These are phyloP conservation scores for Tylochromis polylepis DNA, from an alignment of 2,113 vertebrate species.

Conservation along the genomic window DNA sequence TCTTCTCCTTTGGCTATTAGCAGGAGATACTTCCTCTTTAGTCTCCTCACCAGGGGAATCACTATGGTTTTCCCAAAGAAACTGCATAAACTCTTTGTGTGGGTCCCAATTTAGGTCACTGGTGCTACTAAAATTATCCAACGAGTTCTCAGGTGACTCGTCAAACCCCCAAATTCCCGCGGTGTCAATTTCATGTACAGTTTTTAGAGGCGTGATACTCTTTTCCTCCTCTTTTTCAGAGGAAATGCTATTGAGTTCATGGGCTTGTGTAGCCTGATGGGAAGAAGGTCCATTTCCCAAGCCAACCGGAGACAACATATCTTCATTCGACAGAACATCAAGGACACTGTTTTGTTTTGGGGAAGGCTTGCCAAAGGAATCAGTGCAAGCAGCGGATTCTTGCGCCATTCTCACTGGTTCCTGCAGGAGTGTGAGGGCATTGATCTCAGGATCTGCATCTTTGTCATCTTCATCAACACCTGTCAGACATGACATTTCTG, in stretches of 20 bases:
- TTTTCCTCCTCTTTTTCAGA: conserved; percentile 84
- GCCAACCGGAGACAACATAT: conserved; percentile 81
- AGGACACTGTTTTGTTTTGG: conserved; percentile 75
- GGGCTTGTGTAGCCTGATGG: conserved; percentile 80
- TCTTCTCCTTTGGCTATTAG: conserved; percentile 78
- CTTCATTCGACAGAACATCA: conserved; percentile 81
- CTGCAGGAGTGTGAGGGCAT: conserved; percentile 77
- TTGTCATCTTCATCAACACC: conserved; percentile 86
- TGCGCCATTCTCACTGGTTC: conserved; percentile 79
- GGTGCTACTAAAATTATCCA: conserved; percentile 80
- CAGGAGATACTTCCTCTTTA: conserved; percentile 59
- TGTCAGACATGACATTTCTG: conserved; percentile 85
- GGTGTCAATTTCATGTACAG: conserved; percentile 79
- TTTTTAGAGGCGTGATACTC: conserved; percentile 85
- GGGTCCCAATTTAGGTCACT: conserved; percentile 84
- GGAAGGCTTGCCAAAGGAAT: conserved; percentile 53
- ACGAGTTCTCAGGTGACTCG: conserved; percentile 81
- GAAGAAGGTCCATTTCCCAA: conserved; percentile 89
- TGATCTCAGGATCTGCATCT: conserved; percentile 77
- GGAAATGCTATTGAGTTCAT: conserved; percentile 77
- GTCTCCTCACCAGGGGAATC: conserved; percentile 80
- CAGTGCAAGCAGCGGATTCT: conserved; percentile 43
- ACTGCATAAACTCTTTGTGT: conserved; percentile 90
- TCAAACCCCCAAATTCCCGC: conserved; percentile 81
- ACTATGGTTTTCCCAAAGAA: conserved; percentile 84